These are phyloP conservation scores for Cephalopterus ornatus DNA, from an alignment of 2,113 vertebrate genomes.

Conservation along the genomic window DNA sequence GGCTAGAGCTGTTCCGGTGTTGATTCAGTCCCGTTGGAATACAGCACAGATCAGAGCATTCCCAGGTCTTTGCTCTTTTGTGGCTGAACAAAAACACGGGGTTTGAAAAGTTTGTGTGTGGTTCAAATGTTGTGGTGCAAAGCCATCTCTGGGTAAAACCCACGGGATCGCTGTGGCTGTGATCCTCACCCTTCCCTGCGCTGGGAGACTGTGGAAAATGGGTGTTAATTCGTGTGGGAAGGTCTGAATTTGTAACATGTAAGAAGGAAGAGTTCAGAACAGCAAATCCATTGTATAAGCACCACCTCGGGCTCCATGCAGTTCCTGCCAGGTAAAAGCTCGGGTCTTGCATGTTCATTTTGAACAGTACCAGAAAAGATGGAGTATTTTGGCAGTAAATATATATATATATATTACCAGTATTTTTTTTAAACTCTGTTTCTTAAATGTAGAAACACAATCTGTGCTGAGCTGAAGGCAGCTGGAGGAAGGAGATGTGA, in stretches of 20 bases:
- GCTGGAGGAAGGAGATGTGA: not conserved
- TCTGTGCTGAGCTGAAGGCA: conserved; percentile 1
- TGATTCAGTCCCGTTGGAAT: not conserved
- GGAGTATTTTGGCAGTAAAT: not conserved
- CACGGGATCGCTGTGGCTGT: not conserved
- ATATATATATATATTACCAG: not conserved
- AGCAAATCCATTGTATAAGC: accelerated
- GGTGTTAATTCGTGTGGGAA: not conserved
- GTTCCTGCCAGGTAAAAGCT: not conserved
- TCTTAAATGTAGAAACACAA: not conserved
- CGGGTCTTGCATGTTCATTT: not conserved
- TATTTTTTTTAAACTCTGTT: not conserved
- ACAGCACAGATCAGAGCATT: not conserved
- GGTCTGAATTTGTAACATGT: not conserved
- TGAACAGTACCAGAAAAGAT: not conserved
- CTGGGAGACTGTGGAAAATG: not conserved
- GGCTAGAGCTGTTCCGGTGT: not conserved
- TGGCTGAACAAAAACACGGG: not conserved
- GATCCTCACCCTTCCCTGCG: not conserved
- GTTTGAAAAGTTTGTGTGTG: not conserved
- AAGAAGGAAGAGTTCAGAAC: not conserved
- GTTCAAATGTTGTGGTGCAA: not conserved
- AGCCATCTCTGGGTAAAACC: not conserved
- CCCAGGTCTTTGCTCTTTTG: not conserved
- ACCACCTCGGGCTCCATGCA: not conserved